These are phyloP conservation scores for Drosophila atripex DNA, from an alignment of 2,888 invertebrate genomes.

Conservation along the genomic window DNA sequence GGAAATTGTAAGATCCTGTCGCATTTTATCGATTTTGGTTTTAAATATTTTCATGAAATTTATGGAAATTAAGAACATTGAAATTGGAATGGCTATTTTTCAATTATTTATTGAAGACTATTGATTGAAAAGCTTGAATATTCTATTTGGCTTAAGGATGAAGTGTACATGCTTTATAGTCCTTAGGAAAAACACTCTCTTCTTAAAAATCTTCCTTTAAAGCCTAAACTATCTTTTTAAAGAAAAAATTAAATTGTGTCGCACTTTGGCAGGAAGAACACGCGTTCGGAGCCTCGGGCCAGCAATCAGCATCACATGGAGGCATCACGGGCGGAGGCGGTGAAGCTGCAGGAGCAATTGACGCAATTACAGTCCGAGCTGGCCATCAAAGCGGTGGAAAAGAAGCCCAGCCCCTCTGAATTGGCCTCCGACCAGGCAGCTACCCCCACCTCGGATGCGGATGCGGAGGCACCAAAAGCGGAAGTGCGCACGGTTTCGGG, in stretches of 20 bases:
- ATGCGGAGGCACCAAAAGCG: conserved; percentile 51
- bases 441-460: conserved; percentile 8
- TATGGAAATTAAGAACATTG: background rate
- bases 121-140: no score
- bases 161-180: no score
- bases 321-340: conserved; percentile 57
- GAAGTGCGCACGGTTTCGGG: conserved; percentile 69
- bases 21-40: background rate
- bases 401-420: conserved; percentile 38
- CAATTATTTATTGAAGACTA: no score
- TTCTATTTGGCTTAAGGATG: no score
- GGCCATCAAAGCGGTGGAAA: conserved; percentile 70
- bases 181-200: no score
- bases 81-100: background rate
- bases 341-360: conserved; percentile 83
- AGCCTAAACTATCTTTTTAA: background rate
- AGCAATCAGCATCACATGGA: conserved; percentile 42
- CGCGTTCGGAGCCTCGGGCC: conserved; percentile 79
- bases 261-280: conserved; percentile 74
- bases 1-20: background rate
- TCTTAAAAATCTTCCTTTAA: no score
- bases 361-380: conserved; percentile 77
- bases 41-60: background rate
- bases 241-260: conserved; percentile 8
- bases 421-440: conserved; percentile 10